These are phyloP conservation scores for Ladona fulva DNA, from an alignment of 1,140 invertebrate species.

Conservation along the genomic window DNA sequence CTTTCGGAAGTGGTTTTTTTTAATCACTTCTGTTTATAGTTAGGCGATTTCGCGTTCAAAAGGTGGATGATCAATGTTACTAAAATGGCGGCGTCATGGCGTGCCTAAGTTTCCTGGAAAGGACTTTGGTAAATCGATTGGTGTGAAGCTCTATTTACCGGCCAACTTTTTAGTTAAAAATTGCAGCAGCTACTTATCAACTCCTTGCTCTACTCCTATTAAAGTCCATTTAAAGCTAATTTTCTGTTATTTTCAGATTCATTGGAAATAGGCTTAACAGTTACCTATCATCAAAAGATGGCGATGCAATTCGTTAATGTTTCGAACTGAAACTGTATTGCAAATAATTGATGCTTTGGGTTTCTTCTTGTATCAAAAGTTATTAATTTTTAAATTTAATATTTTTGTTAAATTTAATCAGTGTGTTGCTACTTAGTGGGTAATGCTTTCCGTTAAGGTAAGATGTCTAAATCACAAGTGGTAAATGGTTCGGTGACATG, in stretches of 20 bases:
- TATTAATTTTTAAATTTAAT: neutral
- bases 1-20: no score
- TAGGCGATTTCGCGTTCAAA: no score
- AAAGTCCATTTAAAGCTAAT: conserved; percentile 3
- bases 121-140: neutral
- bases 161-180: neutral
- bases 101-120: neutral
- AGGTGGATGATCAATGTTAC: no score
- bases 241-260: conserved; percentile 10
- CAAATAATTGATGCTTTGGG: neutral
- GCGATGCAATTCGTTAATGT: neutral
- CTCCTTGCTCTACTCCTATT: neutral
- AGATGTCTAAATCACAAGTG: neutral
- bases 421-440: neutral
- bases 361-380: neutral
- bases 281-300: conserved; percentile 2
- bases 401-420: neutral
- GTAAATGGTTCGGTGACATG: neutral
- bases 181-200: neutral
- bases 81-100: conserved; percentile 4
- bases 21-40: no score
- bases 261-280: conserved; percentile 5
- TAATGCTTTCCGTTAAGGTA: conserved; percentile 5
- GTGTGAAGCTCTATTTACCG: neutral
- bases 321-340: neutral